Base-by-base conservation (phyloP, 2,888 invertebrate species). In the Agonopterix alstromeriana region DNA sequence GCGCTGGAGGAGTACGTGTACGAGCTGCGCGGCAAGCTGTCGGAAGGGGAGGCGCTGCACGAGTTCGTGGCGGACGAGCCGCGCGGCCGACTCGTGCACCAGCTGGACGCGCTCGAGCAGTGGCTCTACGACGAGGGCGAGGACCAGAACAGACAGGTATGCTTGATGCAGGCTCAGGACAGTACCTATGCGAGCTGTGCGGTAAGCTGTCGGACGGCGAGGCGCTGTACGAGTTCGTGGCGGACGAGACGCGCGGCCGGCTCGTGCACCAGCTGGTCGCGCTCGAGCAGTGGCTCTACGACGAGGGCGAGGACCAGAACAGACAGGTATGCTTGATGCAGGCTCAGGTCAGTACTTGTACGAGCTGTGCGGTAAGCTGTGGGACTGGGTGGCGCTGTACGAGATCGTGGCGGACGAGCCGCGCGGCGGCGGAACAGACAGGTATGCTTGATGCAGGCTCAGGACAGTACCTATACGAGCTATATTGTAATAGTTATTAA, bases 321-420 rank as follows among this genome's bases (percentile, higher is more conserved):
- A 68, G 85, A 76, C 85, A 84, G 77, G 85, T 83, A 52, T 36
- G 17, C 17, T 17, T 17, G n/a, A n/a, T n/a, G n/a, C n/a, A n/a
- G n/a, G n/a, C n/a, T n/a, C n/a, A n/a, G n/a, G n/a, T n/a, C n/a
- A 99, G 82, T 99, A 98, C 72, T 97, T 99, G 35, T 99, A 99
- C 77, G 98, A 98, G 65, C 91, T 98, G 80, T 92, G 99, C 48
- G 95, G 96, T 51, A 97, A 98, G 77, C 82, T 99, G 48, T 91
- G 92, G 41, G 92, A 94, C 50, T 95, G 94, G 14, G 94, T 93
- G 53, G 90, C 94, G 38, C 87, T 96, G 47, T 93, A 93, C 54
- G 90, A 92, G 4, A 98, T 93, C 74, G 92, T 97, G 14, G 88
- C 92, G 1, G 94, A 95, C 48, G 80, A 89, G 9, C 95, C 94